These are phyloP conservation scores for Etheostoma spectabile DNA, from an alignment of 2,113 vertebrate genomes.

Conservation along the genomic window DNA sequence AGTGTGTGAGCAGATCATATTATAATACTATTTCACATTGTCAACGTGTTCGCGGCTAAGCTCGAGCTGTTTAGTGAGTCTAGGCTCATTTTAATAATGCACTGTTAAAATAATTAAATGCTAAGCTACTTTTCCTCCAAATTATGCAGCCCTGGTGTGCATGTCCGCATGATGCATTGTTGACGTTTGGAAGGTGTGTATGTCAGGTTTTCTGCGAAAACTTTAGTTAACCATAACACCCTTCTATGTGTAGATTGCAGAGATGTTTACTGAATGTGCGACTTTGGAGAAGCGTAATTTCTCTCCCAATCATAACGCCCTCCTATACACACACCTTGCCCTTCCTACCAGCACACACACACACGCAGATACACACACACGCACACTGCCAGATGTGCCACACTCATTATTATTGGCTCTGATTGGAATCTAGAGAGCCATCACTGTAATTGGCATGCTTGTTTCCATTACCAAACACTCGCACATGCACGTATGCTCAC, in stretches of 20 bases:
- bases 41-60: too few species aligned
- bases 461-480: conserved; percentile 66
- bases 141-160: too few species aligned
- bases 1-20: too few species aligned
- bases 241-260: not conserved
- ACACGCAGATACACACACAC: conserved; percentile 11
- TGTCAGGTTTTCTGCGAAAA: not conserved
- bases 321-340: not conserved
- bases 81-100: too few species aligned
- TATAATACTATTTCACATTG: too few species aligned
- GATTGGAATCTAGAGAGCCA: conserved; percentile 64
- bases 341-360: conserved; percentile 10
- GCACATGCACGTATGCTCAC: conserved; percentile 41
- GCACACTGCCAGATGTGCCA: conserved; percentile 65
- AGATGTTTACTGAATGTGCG: not conserved
- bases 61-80: too few species aligned
- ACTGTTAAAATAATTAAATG: too few species aligned
- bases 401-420: conserved; percentile 59
- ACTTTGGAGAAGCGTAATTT: conserved; percentile 13
- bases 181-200: not conserved
- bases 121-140: too few species aligned
- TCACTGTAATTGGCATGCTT: conserved; percentile 62
- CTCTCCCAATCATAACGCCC: not conserved
- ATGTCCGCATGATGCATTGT: not conserved
- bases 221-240: not conserved